These are phyloP conservation scores for Macrobrachium rosenbergii DNA, from an alignment of 1,140 invertebrate genomes.

Conservation along the genomic window DNA sequence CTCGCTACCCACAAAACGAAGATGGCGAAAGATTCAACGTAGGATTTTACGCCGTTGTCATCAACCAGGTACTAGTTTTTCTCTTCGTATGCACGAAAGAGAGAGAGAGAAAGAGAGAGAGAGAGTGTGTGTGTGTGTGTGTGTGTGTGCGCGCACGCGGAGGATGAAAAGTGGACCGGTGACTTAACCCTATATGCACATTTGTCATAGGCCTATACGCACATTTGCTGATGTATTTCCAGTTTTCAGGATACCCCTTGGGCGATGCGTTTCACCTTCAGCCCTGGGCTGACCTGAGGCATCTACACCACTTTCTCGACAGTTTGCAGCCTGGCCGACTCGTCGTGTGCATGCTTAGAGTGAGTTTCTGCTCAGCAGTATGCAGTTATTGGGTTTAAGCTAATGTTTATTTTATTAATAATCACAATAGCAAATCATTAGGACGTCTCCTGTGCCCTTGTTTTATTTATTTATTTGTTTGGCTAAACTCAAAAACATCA, in stretches of 20 bases:
- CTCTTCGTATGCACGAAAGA: background rate
- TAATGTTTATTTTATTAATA: too few relatives aligned
- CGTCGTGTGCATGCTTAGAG: conserved; percentile 28
- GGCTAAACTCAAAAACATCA: background rate
- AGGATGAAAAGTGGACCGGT: background rate
- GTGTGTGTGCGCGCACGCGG: too few relatives aligned
- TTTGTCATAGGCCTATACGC: background rate
- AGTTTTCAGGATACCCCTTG: conserved; percentile 17
- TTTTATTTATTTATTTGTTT: background rate
- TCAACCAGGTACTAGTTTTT: background rate
- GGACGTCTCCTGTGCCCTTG: background rate
- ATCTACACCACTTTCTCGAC: background rate
- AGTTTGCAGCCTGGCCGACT: conserved; percentile 22
- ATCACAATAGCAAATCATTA: background rate
- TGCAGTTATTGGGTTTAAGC: background rate
- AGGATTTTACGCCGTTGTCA: conserved; percentile 3
- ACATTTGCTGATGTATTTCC: background rate
- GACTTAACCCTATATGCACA: background rate
- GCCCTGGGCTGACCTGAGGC: conserved; percentile 30
- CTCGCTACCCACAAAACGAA: too few relatives aligned
- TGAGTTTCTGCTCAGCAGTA: background rate
- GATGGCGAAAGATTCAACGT: background rate
- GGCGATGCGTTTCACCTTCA: conserved; percentile 10
- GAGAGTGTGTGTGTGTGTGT: background rate
- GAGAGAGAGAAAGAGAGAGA: background rate